Percentiles rank a stretch among this genome's conserved stretches.
Evolutionary conservation across 1,140 invertebrate species (phyloP).

Genomic region (Drosophila pachea): DNA sequence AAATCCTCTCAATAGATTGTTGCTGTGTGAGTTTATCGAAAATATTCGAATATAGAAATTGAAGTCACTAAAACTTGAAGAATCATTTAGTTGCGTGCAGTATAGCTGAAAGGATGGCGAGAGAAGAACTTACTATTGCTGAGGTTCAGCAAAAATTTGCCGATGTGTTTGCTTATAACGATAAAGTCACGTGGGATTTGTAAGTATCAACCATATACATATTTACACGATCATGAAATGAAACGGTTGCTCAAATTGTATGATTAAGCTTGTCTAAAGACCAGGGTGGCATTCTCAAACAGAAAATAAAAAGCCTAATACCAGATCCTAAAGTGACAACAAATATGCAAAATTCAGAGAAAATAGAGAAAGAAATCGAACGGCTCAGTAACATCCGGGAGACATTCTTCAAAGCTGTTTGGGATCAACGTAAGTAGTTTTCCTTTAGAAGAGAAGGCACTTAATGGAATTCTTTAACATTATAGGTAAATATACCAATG

Average conservation of each 20-base stretch:
- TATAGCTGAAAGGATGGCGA: constrained; percentile 18
- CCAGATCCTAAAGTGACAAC: background rate
- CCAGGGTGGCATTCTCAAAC: constrained; percentile 23
- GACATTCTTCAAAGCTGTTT: constrained; percentile 56
- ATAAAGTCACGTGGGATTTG: constrained; percentile 67
- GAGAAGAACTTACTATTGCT: constrained; percentile 20
- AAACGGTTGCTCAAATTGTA: background rate
- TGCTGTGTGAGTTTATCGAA: too few relatives aligned
- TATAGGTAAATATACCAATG: constrained; percentile 68
- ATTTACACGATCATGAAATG: background rate
- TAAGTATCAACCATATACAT: constrained; percentile 45
- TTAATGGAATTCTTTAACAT: background rate
- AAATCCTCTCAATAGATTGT: too few relatives aligned
- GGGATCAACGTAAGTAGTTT: constrained; percentile 61
- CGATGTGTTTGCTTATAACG: constrained; percentile 37
- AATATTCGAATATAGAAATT: too few relatives aligned
- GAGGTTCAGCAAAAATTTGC: constrained; percentile 64
- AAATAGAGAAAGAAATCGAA: constrained; percentile 18
- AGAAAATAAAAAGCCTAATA: constrained; percentile 43
- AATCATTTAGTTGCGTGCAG: too few relatives aligned
- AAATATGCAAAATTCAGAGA: background rate
- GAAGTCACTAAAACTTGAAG: too few relatives aligned
- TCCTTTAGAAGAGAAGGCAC: background rate
- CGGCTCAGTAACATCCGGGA: constrained; percentile 32
- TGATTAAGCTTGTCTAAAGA: constrained; percentile 36